Base-by-base conservation (phyloP, 2,888 invertebrate species). In the Himalopsyche japonica region DNA sequence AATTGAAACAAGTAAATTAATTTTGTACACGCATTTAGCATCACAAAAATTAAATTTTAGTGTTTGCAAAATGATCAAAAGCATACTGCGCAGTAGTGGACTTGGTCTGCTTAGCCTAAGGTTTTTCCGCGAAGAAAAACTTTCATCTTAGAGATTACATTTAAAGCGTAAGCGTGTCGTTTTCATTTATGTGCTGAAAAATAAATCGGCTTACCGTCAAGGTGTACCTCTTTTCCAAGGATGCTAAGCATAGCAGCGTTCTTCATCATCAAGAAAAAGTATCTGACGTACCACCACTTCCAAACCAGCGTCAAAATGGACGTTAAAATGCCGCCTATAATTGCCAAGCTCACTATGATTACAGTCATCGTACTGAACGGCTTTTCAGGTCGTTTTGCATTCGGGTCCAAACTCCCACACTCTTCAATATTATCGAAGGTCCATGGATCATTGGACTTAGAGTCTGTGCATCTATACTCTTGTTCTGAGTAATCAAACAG, bases 261-360 rank as follows among this genome's bases (percentile, higher is more conserved):
- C 88, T 93, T 94, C 27, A 94, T 88, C 0, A 92, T 92, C 10
- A 94, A 92, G 76, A 91, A 91, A 87, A 93, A 94, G 88, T 94
- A 94, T 87, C 92, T 92, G 10, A 93, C 90, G 84, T 92, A 90
- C 88, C 94, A 92, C 85, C 94, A 93, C 86, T 94, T 93, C 80
- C 92, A 88, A 84, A 92, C 92, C 7, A 91, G 87, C 0, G 91
- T 79, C 7, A 83, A 15, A 3, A 18, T 57, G 2, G 27, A 37
- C 6, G 37, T 48, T 2, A 80, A 30, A 24, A 83, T 12, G 37
- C 20, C 77, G n/a, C 77, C 27, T 30, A 77, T 20, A 8, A 80
- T 64, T 32, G 57, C 80, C 18, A 83, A 18, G n/a, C 32, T 48
- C 20, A 83, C 48, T 20, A 85, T 24, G 3, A 34, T 18, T 0